Evolutionary conservation across 1,140 invertebrate species (phyloP).

Genomic region (Neodiprion lecontei): DNA sequence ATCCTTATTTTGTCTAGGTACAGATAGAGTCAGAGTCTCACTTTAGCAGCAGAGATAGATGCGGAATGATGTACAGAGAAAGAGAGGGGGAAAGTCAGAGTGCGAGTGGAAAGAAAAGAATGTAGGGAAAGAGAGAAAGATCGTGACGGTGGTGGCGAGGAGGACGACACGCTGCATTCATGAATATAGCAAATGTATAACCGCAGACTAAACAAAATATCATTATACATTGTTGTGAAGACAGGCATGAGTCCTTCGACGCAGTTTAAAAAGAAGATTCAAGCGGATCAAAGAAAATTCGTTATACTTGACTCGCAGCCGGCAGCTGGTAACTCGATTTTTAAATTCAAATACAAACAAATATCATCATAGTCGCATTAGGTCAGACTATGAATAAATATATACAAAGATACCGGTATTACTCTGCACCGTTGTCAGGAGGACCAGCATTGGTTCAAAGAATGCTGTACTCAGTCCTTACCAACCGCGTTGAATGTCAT

Average conservation of each 20-base stretch:
- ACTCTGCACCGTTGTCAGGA: no score
- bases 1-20: no score
- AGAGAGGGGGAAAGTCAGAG: neutral
- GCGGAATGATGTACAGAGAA: neutral
- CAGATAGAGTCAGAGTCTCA: no score
- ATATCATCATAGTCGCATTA: no score
- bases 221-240: neutral
- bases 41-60: no score
- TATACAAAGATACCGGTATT: no score
- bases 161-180: neutral
- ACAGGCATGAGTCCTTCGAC: neutral
- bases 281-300: neutral
- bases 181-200: neutral
- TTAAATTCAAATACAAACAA: no score
- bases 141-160: neutral
- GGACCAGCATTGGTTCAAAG: no score
- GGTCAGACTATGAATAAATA: no score
- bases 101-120: neutral
- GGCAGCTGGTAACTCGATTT: no score
- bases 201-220: neutral
- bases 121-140: neutral
- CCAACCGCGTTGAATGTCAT: no score
- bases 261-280: neutral
- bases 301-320: neutral
- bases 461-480: no score